Percentiles rank a stretch among this genome's conserved stretches.
phyloP scores from a whole-genome alignment of 2,113 vertebrate genomes.

The mouse (Mus musculus) region DNA sequence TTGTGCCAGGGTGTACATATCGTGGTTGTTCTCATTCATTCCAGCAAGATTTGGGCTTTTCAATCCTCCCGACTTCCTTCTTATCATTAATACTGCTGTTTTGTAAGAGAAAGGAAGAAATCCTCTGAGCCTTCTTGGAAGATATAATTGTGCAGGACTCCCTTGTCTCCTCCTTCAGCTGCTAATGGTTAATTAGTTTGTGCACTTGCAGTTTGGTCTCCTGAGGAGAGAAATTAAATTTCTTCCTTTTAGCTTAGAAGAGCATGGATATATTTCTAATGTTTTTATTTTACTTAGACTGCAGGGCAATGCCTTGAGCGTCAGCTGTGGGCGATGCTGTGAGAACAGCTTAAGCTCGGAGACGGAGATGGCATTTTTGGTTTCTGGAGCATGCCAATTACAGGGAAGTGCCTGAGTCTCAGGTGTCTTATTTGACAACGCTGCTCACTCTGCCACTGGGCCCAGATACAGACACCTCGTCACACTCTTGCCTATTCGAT shows the following conservation, averaged over 20 bases:
- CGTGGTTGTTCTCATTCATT: constrained; percentile 62
- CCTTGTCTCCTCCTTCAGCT: constrained; percentile 66
- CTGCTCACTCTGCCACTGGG: not conserved
- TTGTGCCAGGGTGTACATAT: constrained; percentile 1
- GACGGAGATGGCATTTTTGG: not conserved
- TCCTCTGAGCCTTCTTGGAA: constrained; percentile 73
- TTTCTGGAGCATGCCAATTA: not conserved
- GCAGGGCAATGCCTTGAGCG: constrained; percentile 10
- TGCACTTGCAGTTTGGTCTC: constrained; percentile 75
- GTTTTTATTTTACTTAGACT: constrained; percentile 61
- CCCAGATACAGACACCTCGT: not conserved
- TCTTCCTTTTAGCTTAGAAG: constrained; percentile 73
- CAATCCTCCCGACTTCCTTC: constrained; percentile 61
- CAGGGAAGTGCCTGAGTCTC: not conserved
- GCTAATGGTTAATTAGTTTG: constrained; percentile 83
- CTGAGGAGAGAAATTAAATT: constrained; percentile 81
- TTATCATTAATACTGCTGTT: constrained; percentile 70
- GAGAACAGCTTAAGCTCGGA: constrained; percentile 19
- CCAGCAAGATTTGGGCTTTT: constrained; percentile 65
- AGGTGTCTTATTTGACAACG: not conserved
- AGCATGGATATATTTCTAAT: constrained; percentile 58
- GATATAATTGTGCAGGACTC: constrained; percentile 75
- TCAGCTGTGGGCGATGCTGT: not conserved
- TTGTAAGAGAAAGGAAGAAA: constrained; percentile 69
- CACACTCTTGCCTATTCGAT: not conserved